Conservation (phyloP, 2,888 invertebrate species). For the Erynnis tages region DNA sequence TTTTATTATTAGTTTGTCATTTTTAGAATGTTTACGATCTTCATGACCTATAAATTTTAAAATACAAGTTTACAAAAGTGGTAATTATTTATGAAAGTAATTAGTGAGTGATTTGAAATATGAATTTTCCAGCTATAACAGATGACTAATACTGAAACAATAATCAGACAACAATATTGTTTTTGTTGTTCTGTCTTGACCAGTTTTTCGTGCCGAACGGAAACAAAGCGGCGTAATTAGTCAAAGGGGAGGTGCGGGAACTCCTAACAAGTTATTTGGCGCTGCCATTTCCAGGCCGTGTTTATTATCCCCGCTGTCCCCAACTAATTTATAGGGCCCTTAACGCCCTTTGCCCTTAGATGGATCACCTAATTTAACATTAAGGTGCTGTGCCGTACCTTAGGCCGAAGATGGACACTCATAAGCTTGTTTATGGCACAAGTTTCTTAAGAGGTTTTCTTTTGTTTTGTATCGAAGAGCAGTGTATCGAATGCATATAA, state of each 20-base stretch:
- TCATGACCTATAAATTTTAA: too few relatives aligned
- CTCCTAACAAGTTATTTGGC: slow-evolving; percentile 73
- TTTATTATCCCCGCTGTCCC: slow-evolving; percentile 77
- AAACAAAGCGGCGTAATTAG: slow-evolving; percentile 73
- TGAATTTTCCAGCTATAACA: too few relatives aligned
- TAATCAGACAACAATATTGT: too few relatives aligned
- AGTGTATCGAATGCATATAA: neutral
- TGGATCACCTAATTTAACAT: slow-evolving; percentile 79
- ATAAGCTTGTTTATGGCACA: slow-evolving; percentile 38
- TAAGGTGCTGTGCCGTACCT: slow-evolving; percentile 50
- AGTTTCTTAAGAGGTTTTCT: slow-evolving; percentile 42
- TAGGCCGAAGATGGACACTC: slow-evolving; percentile 42
- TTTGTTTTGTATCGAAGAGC: slow-evolving; percentile 13
- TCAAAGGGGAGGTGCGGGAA: slow-evolving; percentile 68
- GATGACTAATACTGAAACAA: too few relatives aligned
- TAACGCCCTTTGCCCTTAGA: slow-evolving; percentile 70
- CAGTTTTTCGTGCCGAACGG: slow-evolving; percentile 31
- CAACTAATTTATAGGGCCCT: slow-evolving; percentile 76
- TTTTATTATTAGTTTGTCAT: too few relatives aligned
- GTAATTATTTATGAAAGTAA: too few relatives aligned
- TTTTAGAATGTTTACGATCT: too few relatives aligned
- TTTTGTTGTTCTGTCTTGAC: slow-evolving; percentile 8
- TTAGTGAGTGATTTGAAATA: too few relatives aligned
- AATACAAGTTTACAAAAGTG: too few relatives aligned
- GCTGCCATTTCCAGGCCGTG: slow-evolving; percentile 65